phyloP scores from a whole-genome alignment of 2,113 vertebrate genomes.

The Strix uralensis region DNA sequence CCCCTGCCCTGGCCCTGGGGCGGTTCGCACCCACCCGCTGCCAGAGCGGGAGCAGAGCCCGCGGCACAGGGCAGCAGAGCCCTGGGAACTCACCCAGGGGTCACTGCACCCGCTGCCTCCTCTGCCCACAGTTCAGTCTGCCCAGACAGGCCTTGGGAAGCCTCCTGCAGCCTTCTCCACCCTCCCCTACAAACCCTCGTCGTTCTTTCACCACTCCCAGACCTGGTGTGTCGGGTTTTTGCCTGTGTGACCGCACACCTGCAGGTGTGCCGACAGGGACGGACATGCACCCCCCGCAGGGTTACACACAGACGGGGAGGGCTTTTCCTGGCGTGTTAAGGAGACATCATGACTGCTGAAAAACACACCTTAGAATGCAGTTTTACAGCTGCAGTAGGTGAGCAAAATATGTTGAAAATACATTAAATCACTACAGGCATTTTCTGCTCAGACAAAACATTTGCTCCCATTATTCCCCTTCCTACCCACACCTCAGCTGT shows the following conservation, averaged over 20 bases:
- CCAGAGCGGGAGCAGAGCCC: background rate
- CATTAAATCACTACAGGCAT: background rate
- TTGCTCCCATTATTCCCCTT: background rate
- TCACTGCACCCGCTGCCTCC: fast-evolving
- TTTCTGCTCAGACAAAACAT: background rate
- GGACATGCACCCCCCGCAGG: background rate
- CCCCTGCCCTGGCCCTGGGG: too few species aligned
- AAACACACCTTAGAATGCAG: background rate
- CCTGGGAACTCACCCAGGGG: background rate
- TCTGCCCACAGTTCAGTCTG: background rate
- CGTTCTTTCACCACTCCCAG: background rate
- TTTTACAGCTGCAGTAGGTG: background rate
- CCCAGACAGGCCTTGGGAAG: background rate
- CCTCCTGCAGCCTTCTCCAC: background rate
- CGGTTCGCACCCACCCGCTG: too few species aligned
- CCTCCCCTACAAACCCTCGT: too few species aligned
- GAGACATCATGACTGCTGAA: background rate
- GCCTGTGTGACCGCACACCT: background rate
- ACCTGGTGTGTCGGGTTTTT: background rate
- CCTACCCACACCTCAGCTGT: background rate
- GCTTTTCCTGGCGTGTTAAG: background rate
- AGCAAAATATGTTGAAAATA: background rate
- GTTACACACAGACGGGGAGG: background rate
- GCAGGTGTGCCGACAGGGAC: fast-evolving
- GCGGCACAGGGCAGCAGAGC: fast-evolving